These are phyloP conservation scores for Polydrusus pterygomalis DNA, from an alignment of 2,888 invertebrate species.

Conservation along the genomic window DNA sequence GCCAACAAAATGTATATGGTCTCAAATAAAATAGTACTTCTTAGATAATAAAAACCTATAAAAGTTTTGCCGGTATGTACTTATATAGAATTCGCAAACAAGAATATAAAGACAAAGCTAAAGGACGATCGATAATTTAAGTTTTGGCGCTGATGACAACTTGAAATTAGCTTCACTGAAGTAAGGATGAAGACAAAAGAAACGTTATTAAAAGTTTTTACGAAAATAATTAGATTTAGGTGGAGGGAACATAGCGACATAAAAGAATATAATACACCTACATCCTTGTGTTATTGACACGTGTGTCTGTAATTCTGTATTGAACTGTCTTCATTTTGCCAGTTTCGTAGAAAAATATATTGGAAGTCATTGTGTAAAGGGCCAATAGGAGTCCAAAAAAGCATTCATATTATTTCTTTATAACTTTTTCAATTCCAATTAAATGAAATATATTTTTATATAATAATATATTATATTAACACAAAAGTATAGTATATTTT, in stretches of 20 bases:
- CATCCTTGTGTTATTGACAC: conserved; percentile 19
- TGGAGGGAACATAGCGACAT: conserved; percentile 29
- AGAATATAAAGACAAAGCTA: conserved; percentile 41
- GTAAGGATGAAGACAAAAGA: conserved; percentile 46
- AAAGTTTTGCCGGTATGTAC: conserved; percentile 20
- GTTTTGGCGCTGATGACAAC: conserved; percentile 49
- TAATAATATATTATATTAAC: too few relatives aligned
- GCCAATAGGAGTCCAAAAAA: background rate
- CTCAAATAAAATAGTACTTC: too few relatives aligned
- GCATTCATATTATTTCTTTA: background rate
- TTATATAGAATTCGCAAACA: conserved; percentile 30
- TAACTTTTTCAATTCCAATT: too few relatives aligned
- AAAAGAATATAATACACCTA: conserved; percentile 22
- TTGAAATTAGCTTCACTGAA: conserved; percentile 48
- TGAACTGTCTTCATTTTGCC: conserved; percentile 1
- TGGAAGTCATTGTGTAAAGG: background rate
- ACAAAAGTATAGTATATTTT: too few relatives aligned
- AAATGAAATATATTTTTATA: too few relatives aligned
- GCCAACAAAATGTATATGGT: too few relatives aligned
- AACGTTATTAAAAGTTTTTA: conserved; percentile 51
- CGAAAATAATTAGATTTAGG: conserved; percentile 47
- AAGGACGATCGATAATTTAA: conserved; percentile 46
- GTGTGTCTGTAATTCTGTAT: conserved; percentile 12
- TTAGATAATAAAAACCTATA: conserved; percentile 19
- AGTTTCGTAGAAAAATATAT: conserved; percentile 2